phyloP scores from a whole-genome alignment of 2,888 invertebrate species.

The Imbricaverruca yamaguchii region DNA sequence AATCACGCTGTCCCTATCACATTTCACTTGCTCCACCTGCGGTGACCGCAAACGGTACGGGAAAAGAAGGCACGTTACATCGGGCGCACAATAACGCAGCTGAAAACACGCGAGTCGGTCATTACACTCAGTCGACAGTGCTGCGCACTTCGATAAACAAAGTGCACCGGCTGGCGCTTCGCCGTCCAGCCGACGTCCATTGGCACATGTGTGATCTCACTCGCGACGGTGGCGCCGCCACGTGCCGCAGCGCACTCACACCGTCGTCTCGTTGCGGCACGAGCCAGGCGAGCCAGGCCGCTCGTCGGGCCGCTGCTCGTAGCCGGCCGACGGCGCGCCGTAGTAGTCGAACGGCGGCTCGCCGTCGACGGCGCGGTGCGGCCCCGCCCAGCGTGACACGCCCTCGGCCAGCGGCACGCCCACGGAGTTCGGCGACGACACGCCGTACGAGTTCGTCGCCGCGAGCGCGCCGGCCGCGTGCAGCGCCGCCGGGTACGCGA shows the following conservation, averaged over 20 bases:
- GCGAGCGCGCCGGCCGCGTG: background rate
- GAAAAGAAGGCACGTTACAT: too few species aligned
- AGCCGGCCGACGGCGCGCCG: background rate
- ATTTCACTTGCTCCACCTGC: too few species aligned
- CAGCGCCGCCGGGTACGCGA: background rate
- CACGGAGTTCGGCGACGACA: conserved; percentile 12
- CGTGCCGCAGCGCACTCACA: background rate
- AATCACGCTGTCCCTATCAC: too few species aligned
- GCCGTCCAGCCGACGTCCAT: background rate
- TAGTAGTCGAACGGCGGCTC: background rate
- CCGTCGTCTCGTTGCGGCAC: conserved; percentile 2
- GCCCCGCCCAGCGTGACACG: background rate
- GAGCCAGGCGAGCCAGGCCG: background rate
- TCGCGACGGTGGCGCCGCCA: background rate
- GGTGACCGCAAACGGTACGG: too few species aligned
- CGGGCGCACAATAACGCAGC: too few species aligned
- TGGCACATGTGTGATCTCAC: background rate
- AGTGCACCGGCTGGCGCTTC: background rate
- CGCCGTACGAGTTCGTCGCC: background rate
- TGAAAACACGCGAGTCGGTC: background rate
- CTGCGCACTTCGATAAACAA: background rate
- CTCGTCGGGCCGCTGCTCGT: background rate
- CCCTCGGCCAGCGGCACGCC: conserved; percentile 19
- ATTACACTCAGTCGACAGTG: background rate
- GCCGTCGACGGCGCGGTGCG: background rate